These are phyloP conservation scores for Mastomys coucha DNA, from an alignment of 2,113 vertebrate species.

Conservation along the genomic window DNA sequence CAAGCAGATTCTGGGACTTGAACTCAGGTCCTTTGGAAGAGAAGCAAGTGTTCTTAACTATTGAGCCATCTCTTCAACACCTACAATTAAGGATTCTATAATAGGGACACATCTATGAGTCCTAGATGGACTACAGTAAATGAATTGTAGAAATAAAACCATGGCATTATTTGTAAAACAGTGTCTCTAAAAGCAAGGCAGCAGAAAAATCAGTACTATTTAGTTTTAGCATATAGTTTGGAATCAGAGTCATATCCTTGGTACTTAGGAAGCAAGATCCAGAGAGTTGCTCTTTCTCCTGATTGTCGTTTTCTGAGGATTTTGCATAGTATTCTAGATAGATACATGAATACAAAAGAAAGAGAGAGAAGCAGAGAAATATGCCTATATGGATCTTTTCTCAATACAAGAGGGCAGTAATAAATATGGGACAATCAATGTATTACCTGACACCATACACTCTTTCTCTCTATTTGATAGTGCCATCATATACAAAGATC, in stretches of 20 bases:
- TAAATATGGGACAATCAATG: neutral
- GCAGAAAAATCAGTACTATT: neutral
- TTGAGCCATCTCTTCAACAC: neutral
- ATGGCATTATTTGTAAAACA: neutral
- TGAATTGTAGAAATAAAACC: slow-evolving; percentile 36
- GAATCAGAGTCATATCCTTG: neutral
- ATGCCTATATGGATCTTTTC: neutral
- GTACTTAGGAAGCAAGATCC: neutral
- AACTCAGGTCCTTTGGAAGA: neutral
- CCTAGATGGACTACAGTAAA: neutral
- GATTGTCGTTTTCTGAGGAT: neutral
- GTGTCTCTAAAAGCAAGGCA: neutral
- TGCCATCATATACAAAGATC: neutral
- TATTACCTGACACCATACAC: neutral
- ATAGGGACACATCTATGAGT: slow-evolving; percentile 15
- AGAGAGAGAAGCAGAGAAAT: neutral
- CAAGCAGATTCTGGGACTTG: too few species aligned
- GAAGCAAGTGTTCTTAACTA: neutral
- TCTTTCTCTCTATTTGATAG: neutral
- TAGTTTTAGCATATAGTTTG: neutral
- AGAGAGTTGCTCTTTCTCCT: neutral
- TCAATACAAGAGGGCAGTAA: slow-evolving; percentile 15
- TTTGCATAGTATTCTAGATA: slow-evolving; percentile 15
- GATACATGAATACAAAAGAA: neutral
- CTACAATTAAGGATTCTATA: neutral